Base-by-base conservation (phyloP, 2,888 invertebrate genomes). In the Euphydryas editha region DNA sequence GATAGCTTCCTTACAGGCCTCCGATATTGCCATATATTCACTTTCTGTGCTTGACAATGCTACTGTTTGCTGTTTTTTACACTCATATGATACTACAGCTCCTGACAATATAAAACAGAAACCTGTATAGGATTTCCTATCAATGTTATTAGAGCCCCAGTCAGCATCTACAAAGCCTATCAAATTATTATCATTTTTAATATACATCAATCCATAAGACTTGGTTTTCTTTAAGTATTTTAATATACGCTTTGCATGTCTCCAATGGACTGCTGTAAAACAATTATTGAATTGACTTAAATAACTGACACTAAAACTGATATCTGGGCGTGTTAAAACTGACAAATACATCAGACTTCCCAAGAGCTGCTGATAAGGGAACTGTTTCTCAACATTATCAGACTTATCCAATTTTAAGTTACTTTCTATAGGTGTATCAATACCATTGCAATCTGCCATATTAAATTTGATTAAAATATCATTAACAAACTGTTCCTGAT, bases 201-300 rank as follows among this genome's bases (percentile, higher is more conserved):
- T 62, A 69, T 64, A 76, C 44, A 63, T 73, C n/a, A 76, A 49
- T 47, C 72, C 65, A 68, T 68, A 69, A 71, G 67, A 59, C 72
- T 71, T 63, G 51, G 44, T 70, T 15, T 44, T 44, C 6, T 44
- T 15, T 44, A 44, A 44, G 15, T 44, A 44, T 7, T 44, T 44
- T 47, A 73, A 36, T 11, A 72, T 49, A 20, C 69, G 57, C 55
- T 70, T 75, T 17, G 63, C 72, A 71, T 67, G 60, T 36, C 42
- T 58, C 63, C 70, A 75, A 59, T 75, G 73, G 5, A 36, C 67
- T n/a, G 57, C 7, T 18, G 59, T 58, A 65, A 69, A 62, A 58
- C 67, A 71, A 67, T 70, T 73, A 58, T 75, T 73, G 59, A 71
- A 74, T 56, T 74, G 74, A 49, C 72, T 73, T 18, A 76, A 51